Percentiles rank a stretch among this genome's conserved stretches.
Conservation (phyloP, 2,113 vertebrate species). For the Oceanites oceanicus region DNA sequence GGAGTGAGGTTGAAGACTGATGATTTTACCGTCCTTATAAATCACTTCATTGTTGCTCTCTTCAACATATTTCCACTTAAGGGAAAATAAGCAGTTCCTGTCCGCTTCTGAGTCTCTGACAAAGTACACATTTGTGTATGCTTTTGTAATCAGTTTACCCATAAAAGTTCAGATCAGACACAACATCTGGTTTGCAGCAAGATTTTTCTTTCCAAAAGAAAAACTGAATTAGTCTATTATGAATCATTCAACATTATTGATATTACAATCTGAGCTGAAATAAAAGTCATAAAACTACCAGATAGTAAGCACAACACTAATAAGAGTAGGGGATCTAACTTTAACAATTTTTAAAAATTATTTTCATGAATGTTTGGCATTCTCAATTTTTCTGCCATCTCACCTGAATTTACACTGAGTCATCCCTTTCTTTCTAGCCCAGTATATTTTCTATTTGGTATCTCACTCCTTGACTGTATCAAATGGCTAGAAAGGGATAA, state of each 20-base stretch:
- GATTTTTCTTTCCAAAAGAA: not conserved
- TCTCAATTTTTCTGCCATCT: not conserved
- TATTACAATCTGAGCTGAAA: not conserved
- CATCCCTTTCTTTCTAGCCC: not conserved
- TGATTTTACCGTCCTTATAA: not conserved
- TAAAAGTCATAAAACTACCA: not conserved
- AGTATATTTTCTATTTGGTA: not conserved
- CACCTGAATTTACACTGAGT: not conserved
- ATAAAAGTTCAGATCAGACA: not conserved
- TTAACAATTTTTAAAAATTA: not conserved
- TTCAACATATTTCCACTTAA: not conserved
- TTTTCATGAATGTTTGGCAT: not conserved
- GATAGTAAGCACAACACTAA: not conserved
- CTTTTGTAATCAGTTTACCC: not conserved
- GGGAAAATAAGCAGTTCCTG: not conserved
- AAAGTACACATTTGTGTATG: not conserved
- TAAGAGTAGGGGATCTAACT: not conserved
- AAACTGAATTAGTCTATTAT: not conserved
- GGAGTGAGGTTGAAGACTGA: not conserved
- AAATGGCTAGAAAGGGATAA: not conserved
- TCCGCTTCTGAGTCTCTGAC: not conserved
- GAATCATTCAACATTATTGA: conserved; percentile 7
- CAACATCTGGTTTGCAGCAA: conserved; percentile 23
- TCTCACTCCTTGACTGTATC: not conserved
- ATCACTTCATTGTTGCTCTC: not conserved